phyloP scores from a whole-genome alignment of 2,888 invertebrate species.

The Rhopalosiphum nymphaeae region DNA sequence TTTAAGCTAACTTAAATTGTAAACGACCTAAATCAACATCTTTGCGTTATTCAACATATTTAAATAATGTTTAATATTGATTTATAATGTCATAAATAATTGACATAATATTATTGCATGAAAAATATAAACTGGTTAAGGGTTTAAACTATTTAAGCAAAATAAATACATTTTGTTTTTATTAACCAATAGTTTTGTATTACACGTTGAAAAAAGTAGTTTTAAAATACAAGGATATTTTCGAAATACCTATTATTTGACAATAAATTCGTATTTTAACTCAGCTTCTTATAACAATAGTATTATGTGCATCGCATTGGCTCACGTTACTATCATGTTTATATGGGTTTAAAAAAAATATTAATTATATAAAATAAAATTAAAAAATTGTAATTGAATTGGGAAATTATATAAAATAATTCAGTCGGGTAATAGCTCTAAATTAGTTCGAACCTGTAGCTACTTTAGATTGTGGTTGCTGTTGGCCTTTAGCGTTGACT shows the following conservation, averaged over 20 bases:
- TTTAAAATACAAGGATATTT: slow-evolving; percentile 42
- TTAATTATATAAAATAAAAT: slow-evolving; percentile 24
- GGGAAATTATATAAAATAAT: slow-evolving; percentile 52
- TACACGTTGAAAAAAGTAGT: slow-evolving; percentile 38
- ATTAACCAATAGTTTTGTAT: slow-evolving; percentile 27
- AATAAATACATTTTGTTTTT: slow-evolving; percentile 46
- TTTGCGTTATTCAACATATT: neutral
- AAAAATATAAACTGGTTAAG: neutral
- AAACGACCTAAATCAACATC: neutral
- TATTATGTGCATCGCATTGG: neutral
- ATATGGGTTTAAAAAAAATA: neutral
- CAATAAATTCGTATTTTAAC: slow-evolving; percentile 45
- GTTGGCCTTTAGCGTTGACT: slow-evolving; percentile 25
- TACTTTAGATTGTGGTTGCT: slow-evolving; percentile 54
- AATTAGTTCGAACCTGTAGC: slow-evolving; percentile 64
- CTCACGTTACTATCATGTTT: slow-evolving; percentile 17
- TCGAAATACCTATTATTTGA: slow-evolving; percentile 41
- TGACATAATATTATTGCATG: neutral
- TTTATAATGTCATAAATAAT: neutral
- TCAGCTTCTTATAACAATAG: slow-evolving; percentile 12
- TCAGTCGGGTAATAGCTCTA: slow-evolving; percentile 58
- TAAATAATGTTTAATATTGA: neutral
- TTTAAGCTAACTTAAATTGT: neutral
- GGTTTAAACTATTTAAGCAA: slow-evolving; percentile 14
- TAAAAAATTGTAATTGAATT: slow-evolving; percentile 37